A percentile compares a stretch with the other conserved stretches of the same genome.
phyloP scores from a whole-genome alignment of 2,888 invertebrate species.

The Melieria crassipennis region DNA sequence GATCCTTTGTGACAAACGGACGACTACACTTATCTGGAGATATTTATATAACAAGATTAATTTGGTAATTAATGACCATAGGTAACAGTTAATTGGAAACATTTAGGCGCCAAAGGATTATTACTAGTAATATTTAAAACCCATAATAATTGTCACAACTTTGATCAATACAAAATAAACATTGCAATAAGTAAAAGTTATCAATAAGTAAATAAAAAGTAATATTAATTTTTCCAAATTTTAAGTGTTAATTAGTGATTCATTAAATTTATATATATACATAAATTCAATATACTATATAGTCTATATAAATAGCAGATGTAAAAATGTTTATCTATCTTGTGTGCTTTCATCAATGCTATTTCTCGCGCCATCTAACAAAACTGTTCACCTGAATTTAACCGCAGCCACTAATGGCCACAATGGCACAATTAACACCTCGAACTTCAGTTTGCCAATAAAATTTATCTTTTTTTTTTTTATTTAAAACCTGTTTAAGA shows the following conservation, averaged over 20 bases:
- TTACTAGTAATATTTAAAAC: too few relatives aligned
- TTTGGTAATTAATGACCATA: too few relatives aligned
- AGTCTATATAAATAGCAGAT: not conserved
- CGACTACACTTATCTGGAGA: too few relatives aligned
- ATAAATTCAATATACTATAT: not conserved
- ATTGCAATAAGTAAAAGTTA: not conserved
- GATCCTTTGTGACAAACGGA: too few relatives aligned
- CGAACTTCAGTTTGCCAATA: not conserved
- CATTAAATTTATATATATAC: not conserved
- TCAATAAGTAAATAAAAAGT: not conserved
- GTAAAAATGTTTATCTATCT: not conserved
- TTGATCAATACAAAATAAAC: not conserved
- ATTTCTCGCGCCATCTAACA: too few relatives aligned
- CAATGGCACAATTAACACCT: not conserved
- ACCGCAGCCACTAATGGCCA: not conserved
- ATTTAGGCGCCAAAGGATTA: too few relatives aligned
- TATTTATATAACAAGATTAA: too few relatives aligned
- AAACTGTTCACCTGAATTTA: not conserved
- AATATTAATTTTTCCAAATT: not conserved
- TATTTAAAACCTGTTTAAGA: too few relatives aligned
- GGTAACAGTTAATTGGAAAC: too few relatives aligned
- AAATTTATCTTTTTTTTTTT: too few relatives aligned
- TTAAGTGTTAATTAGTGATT: not conserved
- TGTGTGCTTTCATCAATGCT: not conserved
- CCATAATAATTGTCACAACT: not conserved